phyloP scores from a whole-genome alignment of 2,113 vertebrate genomes.

The Halichoerus grypus region DNA sequence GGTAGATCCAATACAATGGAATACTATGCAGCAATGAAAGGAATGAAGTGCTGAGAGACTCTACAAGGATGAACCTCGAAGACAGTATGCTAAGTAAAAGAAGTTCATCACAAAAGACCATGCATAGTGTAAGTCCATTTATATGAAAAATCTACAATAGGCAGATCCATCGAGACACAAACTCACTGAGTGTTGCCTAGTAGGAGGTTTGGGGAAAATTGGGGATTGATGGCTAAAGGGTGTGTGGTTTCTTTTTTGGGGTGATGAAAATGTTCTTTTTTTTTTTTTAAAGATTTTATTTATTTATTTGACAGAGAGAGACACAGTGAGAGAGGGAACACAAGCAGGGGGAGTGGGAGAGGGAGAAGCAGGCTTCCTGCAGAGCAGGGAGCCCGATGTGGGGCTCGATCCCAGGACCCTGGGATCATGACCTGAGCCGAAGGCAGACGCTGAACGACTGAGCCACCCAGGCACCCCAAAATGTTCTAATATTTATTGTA shows the following conservation, averaged over 20 bases:
- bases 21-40: not conserved
- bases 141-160: not conserved
- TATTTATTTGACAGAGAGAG: no score
- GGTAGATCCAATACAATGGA: not conserved
- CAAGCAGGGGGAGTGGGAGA: no score
- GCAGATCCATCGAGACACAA: not conserved
- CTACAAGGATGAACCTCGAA: not conserved
- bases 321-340: no score
- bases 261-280: not conserved
- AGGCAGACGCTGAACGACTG: no score
- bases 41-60: not conserved
- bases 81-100: not conserved
- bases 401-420: no score
- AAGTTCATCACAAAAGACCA: not conserved
- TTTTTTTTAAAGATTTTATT: no score
- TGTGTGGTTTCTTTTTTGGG: not conserved
- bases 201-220: not conserved
- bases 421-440: no score
- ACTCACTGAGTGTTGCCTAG: not conserved
- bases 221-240: not conserved
- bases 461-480: no score
- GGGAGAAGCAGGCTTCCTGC: no score
- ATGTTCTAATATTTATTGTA: not conserved
- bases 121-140: not conserved
- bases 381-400: no score